Evolutionary conservation across 2,113 vertebrate species (phyloP).

Genomic region (Dinomys branickii): DNA sequence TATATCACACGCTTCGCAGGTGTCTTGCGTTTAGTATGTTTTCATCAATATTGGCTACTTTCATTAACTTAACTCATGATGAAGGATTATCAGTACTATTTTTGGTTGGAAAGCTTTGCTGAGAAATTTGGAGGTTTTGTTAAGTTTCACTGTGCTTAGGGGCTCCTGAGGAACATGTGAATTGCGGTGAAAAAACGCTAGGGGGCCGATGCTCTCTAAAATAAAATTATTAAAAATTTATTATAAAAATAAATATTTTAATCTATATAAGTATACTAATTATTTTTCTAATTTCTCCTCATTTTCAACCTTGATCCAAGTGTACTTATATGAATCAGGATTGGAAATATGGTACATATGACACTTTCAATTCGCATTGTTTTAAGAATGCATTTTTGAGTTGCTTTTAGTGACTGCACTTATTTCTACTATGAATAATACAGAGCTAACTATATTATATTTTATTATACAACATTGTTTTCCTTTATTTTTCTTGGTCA

Average conservation of each 20-base stretch:
- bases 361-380: conserved; percentile 32
- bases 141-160: background rate
- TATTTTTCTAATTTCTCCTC: conserved; percentile 47
- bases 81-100: conserved; percentile 19
- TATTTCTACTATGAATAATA: conserved; percentile 53
- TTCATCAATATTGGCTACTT: background rate
- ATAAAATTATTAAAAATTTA: background rate
- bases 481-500: conserved; percentile 13
- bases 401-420: background rate
- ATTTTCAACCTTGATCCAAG: conserved; percentile 41
- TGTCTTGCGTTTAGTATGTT: background rate
- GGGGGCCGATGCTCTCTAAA: conserved; percentile 3
- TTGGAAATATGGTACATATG: background rate
- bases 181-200: conserved; percentile 32
- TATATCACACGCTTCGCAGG: background rate
- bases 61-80: conserved; percentile 35
- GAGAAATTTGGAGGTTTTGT: background rate
- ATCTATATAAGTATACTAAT: conserved; percentile 5
- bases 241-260: conserved; percentile 50
- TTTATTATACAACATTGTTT: background rate
- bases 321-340: conserved; percentile 30
- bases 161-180: background rate
- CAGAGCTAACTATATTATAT: background rate
- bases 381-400: conserved; percentile 15
- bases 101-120: conserved; percentile 33